Evolutionary conservation across 92 coral and sea anemone species (phyloP).

Genomic region (Epizoanthus fatuus): DNA sequence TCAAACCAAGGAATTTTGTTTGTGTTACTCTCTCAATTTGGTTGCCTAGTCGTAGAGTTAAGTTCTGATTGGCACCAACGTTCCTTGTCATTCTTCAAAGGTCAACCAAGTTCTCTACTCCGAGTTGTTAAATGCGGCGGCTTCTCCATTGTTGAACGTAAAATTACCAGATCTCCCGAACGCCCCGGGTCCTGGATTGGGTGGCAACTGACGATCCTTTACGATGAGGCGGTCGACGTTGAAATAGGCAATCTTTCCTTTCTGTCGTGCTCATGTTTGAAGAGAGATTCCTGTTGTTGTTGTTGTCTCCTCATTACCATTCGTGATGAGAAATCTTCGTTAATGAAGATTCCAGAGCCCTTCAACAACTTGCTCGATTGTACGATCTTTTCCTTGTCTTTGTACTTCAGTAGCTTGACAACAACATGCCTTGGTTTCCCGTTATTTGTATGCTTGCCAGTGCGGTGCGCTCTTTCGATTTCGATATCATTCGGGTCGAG

Average conservation of each 20-base stretch:
- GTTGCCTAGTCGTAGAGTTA: too few relatives aligned
- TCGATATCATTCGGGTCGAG: not conserved
- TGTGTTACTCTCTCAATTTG: too few relatives aligned
- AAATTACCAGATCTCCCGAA: not conserved
- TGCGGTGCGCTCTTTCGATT: not conserved
- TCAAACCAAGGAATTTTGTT: too few relatives aligned
- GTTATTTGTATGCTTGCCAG: not conserved
- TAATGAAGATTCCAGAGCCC: constrained; percentile 9
- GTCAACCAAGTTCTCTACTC: too few relatives aligned
- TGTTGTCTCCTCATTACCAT: not conserved
- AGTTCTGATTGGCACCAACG: too few relatives aligned
- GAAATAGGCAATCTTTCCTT: constrained; percentile 6
- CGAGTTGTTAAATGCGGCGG: too few relatives aligned
- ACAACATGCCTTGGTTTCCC: constrained; percentile 4
- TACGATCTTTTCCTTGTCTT: constrained; percentile 2
- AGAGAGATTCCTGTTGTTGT: not conserved
- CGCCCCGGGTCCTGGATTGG: not conserved
- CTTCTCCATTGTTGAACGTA: not conserved
- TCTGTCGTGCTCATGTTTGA: not conserved
- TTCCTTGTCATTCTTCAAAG: too few relatives aligned
- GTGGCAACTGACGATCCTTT: not conserved
- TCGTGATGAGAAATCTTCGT: constrained; percentile 7
- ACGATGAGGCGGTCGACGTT: constrained; percentile 1
- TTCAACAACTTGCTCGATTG: not conserved
- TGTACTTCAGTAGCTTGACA: not conserved